These are phyloP conservation scores for Leuctra nigra DNA, from an alignment of 2,888 invertebrate species.

Conservation along the genomic window DNA sequence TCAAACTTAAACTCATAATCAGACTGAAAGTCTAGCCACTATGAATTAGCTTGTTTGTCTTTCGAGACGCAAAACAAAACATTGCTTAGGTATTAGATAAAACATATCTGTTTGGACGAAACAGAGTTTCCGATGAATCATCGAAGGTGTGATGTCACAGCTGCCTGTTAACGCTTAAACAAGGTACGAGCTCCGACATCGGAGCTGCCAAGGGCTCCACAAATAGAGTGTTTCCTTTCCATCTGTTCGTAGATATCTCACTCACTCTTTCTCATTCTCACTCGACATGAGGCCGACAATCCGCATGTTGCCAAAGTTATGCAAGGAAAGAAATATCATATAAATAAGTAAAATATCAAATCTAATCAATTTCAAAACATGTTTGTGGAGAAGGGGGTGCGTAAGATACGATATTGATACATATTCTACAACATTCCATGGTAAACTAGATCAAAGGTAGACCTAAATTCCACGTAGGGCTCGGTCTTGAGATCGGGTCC, in stretches of 20 bases:
- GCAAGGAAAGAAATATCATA: constrained; percentile 21
- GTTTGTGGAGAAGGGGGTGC: not conserved
- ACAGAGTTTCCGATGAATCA: too few relatives aligned
- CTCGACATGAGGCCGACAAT: constrained; percentile 31
- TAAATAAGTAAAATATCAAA: constrained; percentile 10
- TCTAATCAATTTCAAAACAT: constrained; percentile 24
- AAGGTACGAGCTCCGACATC: not conserved
- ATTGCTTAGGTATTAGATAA: not conserved
- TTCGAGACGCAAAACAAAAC: not conserved
- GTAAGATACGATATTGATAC: not conserved
- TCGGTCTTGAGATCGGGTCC: too few relatives aligned
- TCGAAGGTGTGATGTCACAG: constrained; percentile 22
- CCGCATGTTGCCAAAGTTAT: constrained; percentile 31
- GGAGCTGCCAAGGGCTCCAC: constrained; percentile 10
- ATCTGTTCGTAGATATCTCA: too few relatives aligned
- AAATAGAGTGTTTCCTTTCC: too few relatives aligned
- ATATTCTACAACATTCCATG: not conserved
- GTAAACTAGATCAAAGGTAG: too few relatives aligned
- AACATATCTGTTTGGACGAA: too few relatives aligned
- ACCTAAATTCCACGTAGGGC: not conserved
- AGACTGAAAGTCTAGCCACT: constrained; percentile 30
- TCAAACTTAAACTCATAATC: constrained; percentile 28
- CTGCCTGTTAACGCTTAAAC: constrained; percentile 22
- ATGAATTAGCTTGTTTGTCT: constrained; percentile 22
- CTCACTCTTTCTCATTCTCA: constrained; percentile 24